Conservation (phyloP, 2,797 vertebrate species). For the Botia almorhae region DNA sequence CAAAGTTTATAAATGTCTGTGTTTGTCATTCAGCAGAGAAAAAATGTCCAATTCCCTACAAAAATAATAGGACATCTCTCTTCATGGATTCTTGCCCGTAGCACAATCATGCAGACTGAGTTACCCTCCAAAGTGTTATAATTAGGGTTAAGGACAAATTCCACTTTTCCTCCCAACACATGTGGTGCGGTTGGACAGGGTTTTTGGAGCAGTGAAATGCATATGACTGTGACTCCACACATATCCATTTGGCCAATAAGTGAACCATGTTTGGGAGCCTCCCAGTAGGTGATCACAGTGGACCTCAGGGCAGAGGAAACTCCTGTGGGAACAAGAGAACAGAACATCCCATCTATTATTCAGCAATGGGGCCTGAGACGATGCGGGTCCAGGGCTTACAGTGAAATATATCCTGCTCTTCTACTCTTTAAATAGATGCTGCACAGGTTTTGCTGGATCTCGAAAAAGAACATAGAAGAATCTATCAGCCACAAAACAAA, state of each 20-base stretch:
- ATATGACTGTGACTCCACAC: slow-evolving; percentile 14
- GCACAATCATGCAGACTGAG: background rate
- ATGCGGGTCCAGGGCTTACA: slow-evolving; percentile 13
- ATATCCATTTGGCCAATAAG: slow-evolving; percentile 45
- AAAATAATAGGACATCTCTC: background rate
- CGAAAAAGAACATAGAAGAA: background rate
- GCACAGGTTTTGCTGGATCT: slow-evolving; percentile 15
- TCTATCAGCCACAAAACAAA: background rate
- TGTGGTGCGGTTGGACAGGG: slow-evolving; percentile 25
- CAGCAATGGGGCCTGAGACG: slow-evolving; percentile 50
- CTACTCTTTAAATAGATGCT: slow-evolving; percentile 28
- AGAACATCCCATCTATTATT: slow-evolving; percentile 61
- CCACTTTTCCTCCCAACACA: background rate
- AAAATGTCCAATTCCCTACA: background rate
- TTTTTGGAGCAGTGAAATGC: slow-evolving; percentile 24
- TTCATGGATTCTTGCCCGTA: background rate
- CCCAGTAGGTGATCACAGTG: slow-evolving; percentile 39
- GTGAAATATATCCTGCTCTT: slow-evolving; percentile 33
- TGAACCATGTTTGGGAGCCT: slow-evolving; percentile 30
- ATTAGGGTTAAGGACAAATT: background rate
- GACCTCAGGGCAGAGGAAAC: slow-evolving; percentile 38
- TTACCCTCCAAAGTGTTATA: background rate
- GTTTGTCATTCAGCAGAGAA: background rate
- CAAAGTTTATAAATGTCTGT: no score
- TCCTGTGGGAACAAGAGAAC: slow-evolving; percentile 46